Conservation (phyloP, 2,888 invertebrate species). For the Antitype chi region DNA sequence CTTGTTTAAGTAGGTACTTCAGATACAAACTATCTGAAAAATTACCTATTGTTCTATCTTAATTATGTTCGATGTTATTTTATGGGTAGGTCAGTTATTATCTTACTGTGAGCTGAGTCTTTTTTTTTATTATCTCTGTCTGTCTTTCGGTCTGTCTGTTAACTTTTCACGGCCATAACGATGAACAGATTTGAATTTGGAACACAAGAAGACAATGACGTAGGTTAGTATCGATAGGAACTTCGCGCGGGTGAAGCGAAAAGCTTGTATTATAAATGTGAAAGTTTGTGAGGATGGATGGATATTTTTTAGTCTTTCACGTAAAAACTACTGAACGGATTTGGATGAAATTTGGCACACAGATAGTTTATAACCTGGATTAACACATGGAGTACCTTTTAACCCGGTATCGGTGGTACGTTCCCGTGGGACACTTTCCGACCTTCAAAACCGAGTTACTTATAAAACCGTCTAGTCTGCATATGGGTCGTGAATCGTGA, state of each 20-base stretch:
- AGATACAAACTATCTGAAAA: constrained; percentile 23
- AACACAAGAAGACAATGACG: neutral
- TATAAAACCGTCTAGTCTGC: neutral
- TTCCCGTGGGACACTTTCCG: neutral
- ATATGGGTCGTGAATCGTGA: neutral
- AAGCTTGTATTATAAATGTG: too few relatives aligned
- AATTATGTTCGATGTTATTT: neutral
- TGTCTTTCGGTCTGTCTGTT: neutral
- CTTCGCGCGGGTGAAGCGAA: too few relatives aligned
- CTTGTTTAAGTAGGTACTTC: constrained; percentile 6
- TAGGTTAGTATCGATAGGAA: neutral
- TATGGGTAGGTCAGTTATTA: constrained; percentile 12
- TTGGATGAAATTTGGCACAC: neutral
- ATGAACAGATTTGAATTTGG: neutral
- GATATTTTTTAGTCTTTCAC: too few relatives aligned
- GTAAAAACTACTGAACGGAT: neutral
- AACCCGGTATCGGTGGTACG: neutral
- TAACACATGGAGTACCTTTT: neutral
- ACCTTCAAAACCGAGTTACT: neutral
- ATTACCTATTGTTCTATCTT: neutral
- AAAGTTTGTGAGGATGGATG: too few relatives aligned
- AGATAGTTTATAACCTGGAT: neutral
- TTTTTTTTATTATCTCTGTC: too few relatives aligned
- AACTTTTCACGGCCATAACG: neutral
- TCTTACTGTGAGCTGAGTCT: neutral